Conservation (phyloP, 2,797 vertebrate species). For the Hydrocynus forskahlii region DNA sequence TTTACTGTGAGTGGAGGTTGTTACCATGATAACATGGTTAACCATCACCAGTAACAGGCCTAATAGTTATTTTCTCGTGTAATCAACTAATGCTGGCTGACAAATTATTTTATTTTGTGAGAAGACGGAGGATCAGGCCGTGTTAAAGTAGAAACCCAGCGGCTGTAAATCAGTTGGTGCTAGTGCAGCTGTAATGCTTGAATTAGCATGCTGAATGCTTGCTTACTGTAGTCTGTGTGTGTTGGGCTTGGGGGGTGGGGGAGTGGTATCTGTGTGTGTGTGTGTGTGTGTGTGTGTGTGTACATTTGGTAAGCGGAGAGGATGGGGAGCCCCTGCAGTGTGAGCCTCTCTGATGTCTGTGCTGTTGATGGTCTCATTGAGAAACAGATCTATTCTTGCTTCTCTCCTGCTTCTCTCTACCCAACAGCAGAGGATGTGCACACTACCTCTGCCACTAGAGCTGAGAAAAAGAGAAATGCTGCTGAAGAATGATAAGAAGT, state of each 20-base stretch:
- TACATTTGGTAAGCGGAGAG: slow-evolving; percentile 13
- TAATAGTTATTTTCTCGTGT: no score
- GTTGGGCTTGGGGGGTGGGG: not conserved
- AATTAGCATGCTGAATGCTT: slow-evolving; percentile 34
- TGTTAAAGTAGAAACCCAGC: no score
- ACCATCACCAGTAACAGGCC: no score
- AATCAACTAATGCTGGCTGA: no score
- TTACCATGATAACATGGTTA: no score
- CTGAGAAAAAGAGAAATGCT: slow-evolving; percentile 19
- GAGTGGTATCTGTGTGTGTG: not conserved
- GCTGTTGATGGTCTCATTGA: slow-evolving; percentile 52
- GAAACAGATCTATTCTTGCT: slow-evolving; percentile 50
- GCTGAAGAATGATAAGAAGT: slow-evolving; percentile 26
- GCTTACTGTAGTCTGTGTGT: slow-evolving; percentile 17
- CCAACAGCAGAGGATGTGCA: slow-evolving; percentile 29
- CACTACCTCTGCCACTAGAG: not conserved
- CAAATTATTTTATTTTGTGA: no score
- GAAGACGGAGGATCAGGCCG: no score
- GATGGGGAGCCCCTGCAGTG: slow-evolving; percentile 33
- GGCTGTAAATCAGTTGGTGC: not conserved
- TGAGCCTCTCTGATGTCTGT: slow-evolving; percentile 45
- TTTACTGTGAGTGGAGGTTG: no score
- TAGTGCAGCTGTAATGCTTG: slow-evolving; percentile 17
- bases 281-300: slow-evolving; percentile 2
- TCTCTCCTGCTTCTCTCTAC: slow-evolving; percentile 15